A percentile compares a stretch with the other conserved stretches of the same genome.
Evolutionary conservation across 2,797 vertebrate genomes (phyloP).

Genomic region (Cirrhinus mrigala): DNA sequence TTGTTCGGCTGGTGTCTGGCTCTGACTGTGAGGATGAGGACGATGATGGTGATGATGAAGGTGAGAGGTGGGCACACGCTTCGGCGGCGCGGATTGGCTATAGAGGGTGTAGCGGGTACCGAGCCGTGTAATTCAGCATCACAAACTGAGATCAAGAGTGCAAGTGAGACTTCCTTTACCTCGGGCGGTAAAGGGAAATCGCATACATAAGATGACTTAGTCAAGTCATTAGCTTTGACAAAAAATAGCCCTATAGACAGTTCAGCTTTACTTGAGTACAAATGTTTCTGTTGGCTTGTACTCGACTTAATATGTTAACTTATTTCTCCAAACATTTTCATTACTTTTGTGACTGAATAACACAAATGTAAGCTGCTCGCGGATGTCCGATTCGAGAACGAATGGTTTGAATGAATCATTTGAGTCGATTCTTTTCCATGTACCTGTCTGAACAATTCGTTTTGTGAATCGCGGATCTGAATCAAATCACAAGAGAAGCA

Average conservation of each 20-base stretch:
- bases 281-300: neutral
- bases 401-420: neutral
- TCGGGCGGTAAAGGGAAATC: neutral
- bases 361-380: neutral
- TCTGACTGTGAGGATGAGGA: slow-evolving; percentile 30
- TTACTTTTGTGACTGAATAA: neutral
- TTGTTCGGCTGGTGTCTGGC: slow-evolving; percentile 37
- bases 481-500: neutral
- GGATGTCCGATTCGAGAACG: neutral
- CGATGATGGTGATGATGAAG: slow-evolving; percentile 42
- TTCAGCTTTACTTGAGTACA: neutral
- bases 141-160: slow-evolving; percentile 1
- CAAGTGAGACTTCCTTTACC: neutral
- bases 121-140: slow-evolving; percentile 15
- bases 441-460: neutral
- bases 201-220: neutral
- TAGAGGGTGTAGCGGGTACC: slow-evolving; percentile 22
- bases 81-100: slow-evolving; percentile 43
- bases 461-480: neutral
- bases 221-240: neutral
- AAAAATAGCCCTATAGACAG: neutral
- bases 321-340: neutral
- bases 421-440: neutral
- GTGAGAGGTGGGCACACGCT: slow-evolving; percentile 42
- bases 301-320: neutral